phyloP scores from a whole-genome alignment of 2,888 invertebrate species.

The Pheosia gnoma region DNA sequence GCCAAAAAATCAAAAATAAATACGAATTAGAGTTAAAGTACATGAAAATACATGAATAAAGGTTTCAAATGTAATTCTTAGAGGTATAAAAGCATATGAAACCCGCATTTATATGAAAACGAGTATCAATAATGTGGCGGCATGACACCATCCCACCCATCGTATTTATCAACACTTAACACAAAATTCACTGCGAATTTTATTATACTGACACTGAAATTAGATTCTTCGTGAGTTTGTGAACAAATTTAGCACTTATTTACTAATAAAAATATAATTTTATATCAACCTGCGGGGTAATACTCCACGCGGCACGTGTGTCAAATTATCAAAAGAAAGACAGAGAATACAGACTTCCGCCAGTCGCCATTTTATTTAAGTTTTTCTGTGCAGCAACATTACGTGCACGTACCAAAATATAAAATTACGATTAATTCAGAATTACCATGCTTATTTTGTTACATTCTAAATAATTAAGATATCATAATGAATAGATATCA shows the following conservation, averaged over 20 bases:
- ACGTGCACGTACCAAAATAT: too few species aligned
- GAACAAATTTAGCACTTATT: slow-evolving; percentile 49
- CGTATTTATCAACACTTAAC: slow-evolving; percentile 51
- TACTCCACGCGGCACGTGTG: slow-evolving; percentile 85
- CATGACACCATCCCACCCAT: slow-evolving; percentile 52
- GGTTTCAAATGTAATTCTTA: not conserved
- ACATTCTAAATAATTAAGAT: too few species aligned
- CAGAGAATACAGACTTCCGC: slow-evolving; percentile 70
- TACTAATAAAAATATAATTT: slow-evolving; percentile 56
- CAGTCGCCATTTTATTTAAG: slow-evolving; percentile 61
- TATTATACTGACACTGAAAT: slow-evolving; percentile 52
- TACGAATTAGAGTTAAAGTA: slow-evolving; percentile 1
- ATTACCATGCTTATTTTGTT: too few species aligned
- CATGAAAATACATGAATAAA: not conserved
- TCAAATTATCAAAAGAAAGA: slow-evolving; percentile 80
- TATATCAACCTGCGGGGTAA: slow-evolving; percentile 78
- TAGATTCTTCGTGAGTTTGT: slow-evolving; percentile 38
- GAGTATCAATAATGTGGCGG: slow-evolving; percentile 47
- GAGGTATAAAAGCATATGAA: slow-evolving; percentile 4
- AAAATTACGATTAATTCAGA: too few species aligned
- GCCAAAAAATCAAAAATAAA: slow-evolving; percentile 23
- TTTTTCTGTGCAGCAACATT: slow-evolving; percentile 59
- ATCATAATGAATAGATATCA: too few species aligned
- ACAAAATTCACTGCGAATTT: slow-evolving; percentile 53
- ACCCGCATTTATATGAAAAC: slow-evolving; percentile 27